Base-by-base conservation (phyloP, 2,888 invertebrate genomes). In the Nesidiocoris tenuis region DNA sequence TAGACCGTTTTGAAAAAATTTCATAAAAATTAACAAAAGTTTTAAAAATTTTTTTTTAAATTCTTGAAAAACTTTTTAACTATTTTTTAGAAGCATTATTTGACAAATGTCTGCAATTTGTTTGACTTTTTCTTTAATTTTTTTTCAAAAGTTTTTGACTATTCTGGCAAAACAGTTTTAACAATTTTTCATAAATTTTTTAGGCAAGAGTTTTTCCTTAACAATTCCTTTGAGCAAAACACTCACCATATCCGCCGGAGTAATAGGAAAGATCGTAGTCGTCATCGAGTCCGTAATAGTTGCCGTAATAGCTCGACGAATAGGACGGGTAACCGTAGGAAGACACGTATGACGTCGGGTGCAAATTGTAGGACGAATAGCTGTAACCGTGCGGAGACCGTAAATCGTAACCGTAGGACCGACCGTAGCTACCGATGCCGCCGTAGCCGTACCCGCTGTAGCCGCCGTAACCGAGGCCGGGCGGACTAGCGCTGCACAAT, bases 361-460 rank as follows among this genome's bases (percentile, higher is more conserved):
- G 67, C 5, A 67, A 56, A 56, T 67, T 67, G 22, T 67, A 67
- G 22, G 67, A 67, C 2, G 67, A 67, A 54, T 67, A 67, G 67
- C 67, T 67, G 67, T 67, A 56, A n/a, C 18, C 56, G 22, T 67
- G 55, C 16, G 67, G 67, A n/a, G 56, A 67, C 56, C 67, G 55
- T n/a, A 55, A 54, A 22, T 67, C 67, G 56, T 67, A 56, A 22
- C 67, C 55, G 67, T 67, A 67, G 1, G 55, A 56, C n/a, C 55
- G 54, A 1, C 67, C 54, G 67, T 67, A 67, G 56, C 67, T 56
- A 12, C 55, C 19, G 18, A n/a, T 56, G 9, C 67, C 22, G 23
- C 54, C 19, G 54, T 65, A 65, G 65, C 39, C 39, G 7, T 24
- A 39, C 12, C 39, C 39, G 39, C 39, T 12, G 12, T 39, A 39